phyloP scores from a whole-genome alignment of 37 sponge, comb jelly and placozoan genomes.

The Mnemiopsis leidyi region DNA sequence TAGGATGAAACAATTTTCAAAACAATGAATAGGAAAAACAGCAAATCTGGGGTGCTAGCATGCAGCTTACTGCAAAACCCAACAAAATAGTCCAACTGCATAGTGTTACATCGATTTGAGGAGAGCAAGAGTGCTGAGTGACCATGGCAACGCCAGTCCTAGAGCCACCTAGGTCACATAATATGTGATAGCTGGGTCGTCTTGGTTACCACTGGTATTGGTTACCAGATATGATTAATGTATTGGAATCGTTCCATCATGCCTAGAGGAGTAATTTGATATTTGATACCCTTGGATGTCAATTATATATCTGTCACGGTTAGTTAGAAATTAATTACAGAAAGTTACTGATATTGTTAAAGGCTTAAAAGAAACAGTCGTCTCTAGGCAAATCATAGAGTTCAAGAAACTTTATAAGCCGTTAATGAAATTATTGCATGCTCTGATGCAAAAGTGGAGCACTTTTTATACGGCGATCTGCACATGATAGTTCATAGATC shows the following conservation, averaged over 20 bases:
- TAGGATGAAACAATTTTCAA: no score
- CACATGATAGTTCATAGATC: no score
- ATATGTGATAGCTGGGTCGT: neutral
- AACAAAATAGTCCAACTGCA: neutral
- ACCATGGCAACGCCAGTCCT: neutral
- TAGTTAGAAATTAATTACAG: neutral
- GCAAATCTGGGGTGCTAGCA: neutral
- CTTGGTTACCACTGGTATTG: neutral
- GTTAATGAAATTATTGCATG: neutral
- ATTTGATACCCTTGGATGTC: neutral
- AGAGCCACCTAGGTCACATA: neutral
- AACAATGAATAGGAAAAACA: no score
- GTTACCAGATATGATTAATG: neutral
- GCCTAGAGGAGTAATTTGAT: neutral
- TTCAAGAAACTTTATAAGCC: neutral
- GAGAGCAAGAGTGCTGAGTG: neutral
- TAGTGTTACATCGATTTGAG: neutral
- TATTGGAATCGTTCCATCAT: neutral
- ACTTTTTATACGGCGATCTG: neutral
- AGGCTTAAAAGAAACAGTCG: no score
- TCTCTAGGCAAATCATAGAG: no score
- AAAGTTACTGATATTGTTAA: neutral
- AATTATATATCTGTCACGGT: neutral
- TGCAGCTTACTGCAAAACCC: neutral
- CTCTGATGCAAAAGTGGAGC: neutral